Evolutionary conservation across 2,113 vertebrate species (phyloP).

Genomic region (Calidris pygmaea): DNA sequence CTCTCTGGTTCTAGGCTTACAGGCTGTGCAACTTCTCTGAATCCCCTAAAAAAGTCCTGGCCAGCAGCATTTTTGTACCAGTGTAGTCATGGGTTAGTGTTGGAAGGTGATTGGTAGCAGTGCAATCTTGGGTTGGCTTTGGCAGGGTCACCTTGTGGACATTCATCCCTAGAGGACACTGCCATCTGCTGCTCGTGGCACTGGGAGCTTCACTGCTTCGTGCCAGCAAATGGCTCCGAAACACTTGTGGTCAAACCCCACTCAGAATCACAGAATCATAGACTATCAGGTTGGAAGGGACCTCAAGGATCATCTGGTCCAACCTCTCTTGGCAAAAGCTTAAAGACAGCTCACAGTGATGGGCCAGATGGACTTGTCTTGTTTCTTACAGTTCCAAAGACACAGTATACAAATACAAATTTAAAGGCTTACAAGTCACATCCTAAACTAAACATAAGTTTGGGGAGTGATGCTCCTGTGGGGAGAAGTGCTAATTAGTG

Average conservation of each 20-base stretch:
- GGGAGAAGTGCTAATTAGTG: conserved; percentile 28
- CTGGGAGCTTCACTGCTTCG: background rate
- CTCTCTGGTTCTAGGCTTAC: background rate
- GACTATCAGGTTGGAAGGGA: background rate
- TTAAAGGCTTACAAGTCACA: background rate
- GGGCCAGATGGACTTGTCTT: background rate
- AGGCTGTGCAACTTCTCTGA: conserved; percentile 23
- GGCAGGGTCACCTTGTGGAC: background rate
- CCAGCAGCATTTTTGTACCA: background rate
- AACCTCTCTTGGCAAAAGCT: background rate
- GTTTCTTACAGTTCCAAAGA: background rate
- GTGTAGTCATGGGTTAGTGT: conserved; percentile 11
- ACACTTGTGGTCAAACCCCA: background rate
- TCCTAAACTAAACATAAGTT: background rate
- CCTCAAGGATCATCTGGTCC: background rate
- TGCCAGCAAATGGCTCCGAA: background rate
- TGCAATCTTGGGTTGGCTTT: background rate
- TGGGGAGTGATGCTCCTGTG: background rate
- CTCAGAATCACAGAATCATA: background rate
- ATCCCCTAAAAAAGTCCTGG: background rate
- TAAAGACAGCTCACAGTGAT: background rate
- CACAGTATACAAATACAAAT: background rate
- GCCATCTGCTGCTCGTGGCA: conserved; percentile 71
- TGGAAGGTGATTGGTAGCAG: conserved; percentile 5
- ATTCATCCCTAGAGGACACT: conserved; percentile 8